phyloP scores from a whole-genome alignment of 2,888 invertebrate genomes.

The Parnassius apollo region DNA sequence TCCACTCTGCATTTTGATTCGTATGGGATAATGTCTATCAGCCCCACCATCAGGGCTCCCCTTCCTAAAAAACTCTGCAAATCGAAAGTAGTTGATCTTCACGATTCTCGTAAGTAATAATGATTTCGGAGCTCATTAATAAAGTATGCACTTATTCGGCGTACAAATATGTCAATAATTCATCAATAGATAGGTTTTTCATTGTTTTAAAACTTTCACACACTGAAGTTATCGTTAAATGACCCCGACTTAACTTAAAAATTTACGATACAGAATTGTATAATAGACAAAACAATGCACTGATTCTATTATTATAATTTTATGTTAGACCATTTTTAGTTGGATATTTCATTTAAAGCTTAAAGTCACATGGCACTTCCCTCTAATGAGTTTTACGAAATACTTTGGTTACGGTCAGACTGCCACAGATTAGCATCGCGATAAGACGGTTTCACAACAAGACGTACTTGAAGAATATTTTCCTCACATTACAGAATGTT shows the following conservation, averaged over 20 bases:
- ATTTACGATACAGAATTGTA: slow-evolving; percentile 2
- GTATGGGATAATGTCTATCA: too few species aligned
- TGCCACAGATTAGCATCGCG: slow-evolving; percentile 14
- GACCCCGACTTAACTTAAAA: background rate
- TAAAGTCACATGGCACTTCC: slow-evolving; percentile 20
- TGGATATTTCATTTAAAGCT: slow-evolving; percentile 12
- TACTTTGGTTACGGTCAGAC: slow-evolving; percentile 23
- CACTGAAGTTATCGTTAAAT: background rate
- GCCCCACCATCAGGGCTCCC: too few species aligned
- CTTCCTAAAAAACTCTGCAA: slow-evolving; percentile 16
- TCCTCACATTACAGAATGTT: background rate
- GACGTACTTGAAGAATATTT: background rate
- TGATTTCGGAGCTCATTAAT: slow-evolving; percentile 32
- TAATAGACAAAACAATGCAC: slow-evolving; percentile 14
- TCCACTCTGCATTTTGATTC: too few species aligned
- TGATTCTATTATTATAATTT: slow-evolving; percentile 16
- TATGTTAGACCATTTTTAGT: slow-evolving; percentile 10
- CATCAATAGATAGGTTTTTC: background rate
- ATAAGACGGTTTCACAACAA: slow-evolving; percentile 17
- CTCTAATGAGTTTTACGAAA: slow-evolving; percentile 24
- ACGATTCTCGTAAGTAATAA: slow-evolving; percentile 27
- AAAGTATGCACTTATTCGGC: slow-evolving; percentile 26
- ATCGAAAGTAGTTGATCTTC: slow-evolving; percentile 21
- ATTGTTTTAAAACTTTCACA: slow-evolving; percentile 21
- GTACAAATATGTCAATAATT: background rate